Percentiles rank a stretch among this genome's conserved stretches.
These are phyloP conservation scores for Cerastoderma edule DNA, from an alignment of 2,888 invertebrate species.

Conservation along the genomic window DNA sequence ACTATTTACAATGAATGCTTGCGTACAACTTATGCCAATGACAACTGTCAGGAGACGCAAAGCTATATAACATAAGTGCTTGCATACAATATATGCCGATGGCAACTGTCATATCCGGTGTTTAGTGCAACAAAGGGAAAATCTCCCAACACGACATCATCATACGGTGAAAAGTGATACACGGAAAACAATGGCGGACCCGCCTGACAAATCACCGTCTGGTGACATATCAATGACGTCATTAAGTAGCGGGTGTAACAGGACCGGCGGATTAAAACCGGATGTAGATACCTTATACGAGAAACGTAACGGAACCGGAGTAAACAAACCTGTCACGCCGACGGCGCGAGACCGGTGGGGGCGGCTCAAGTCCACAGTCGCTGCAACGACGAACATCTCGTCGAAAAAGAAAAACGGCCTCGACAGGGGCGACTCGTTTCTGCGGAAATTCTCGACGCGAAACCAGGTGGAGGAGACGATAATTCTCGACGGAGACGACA, in stretches of 20 bases:
- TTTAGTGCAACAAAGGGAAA: no score
- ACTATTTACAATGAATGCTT: no score
- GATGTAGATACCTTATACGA: no score
- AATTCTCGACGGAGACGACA: constrained; percentile 49
- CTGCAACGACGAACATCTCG: constrained; percentile 72
- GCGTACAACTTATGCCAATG: no score
- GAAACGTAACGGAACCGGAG: constrained; percentile 16
- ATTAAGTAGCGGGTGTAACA: background rate
- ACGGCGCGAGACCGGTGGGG: constrained; percentile 54
- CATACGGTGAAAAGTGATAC: no score
- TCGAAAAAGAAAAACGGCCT: constrained; percentile 69
- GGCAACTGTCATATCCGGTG: no score
- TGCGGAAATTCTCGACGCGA: constrained; percentile 96
- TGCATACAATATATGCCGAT: no score
- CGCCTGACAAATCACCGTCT: constrained; percentile 6
- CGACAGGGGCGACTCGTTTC: constrained; percentile 86
- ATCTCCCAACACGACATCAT: no score
- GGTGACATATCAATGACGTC: constrained; percentile 3
- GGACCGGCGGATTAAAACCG: no score
- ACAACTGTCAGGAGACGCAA: no score
- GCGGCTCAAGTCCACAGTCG: constrained; percentile 49
- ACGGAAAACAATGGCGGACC: constrained; percentile 15
- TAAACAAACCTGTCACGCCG: background rate
- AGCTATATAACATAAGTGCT: no score
- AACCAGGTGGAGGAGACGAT: constrained; percentile 85